Evolutionary conservation across 2,113 vertebrate genomes (phyloP).

Genomic region (Symphodus melops): DNA sequence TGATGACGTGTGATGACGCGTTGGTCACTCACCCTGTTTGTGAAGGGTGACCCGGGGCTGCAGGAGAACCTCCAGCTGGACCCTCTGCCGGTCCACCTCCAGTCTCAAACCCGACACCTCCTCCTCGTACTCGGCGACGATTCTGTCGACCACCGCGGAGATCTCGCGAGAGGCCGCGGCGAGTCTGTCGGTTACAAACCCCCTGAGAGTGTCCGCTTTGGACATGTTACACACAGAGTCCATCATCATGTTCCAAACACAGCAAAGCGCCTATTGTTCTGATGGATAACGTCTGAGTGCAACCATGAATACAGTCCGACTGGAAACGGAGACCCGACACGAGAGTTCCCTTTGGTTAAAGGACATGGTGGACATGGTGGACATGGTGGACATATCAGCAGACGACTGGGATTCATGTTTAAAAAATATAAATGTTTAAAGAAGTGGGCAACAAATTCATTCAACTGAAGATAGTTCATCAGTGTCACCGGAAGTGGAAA

Average conservation of each 20-base stretch:
- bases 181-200: slow-evolving; percentile 41
- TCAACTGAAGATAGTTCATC: too few relatives aligned
- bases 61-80: slow-evolving; percentile 42
- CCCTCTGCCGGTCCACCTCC: slow-evolving; percentile 46
- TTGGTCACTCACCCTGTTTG: too few relatives aligned
- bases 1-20: too few relatives aligned
- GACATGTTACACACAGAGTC: slow-evolving; percentile 8
- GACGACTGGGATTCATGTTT: too few relatives aligned
- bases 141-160: slow-evolving; percentile 39
- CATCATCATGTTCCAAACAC: too few relatives aligned
- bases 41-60: background rate
- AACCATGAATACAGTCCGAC: background rate
- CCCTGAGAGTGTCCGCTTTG: background rate
- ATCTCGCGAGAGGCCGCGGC: slow-evolving; percentile 57
- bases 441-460: too few relatives aligned
- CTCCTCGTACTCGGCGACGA: slow-evolving; percentile 59
- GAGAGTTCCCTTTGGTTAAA: fast-evolving
- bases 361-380: too few relatives aligned
- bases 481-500: too few relatives aligned
- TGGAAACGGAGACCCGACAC: background rate
- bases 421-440: too few relatives aligned
- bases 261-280: background rate
- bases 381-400: too few relatives aligned
- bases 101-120: slow-evolving; percentile 45
- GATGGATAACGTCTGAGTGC: slow-evolving; percentile 19